phyloP scores from a whole-genome alignment of 92 coral and sea anemone genomes.

The Actinostola sp. region DNA sequence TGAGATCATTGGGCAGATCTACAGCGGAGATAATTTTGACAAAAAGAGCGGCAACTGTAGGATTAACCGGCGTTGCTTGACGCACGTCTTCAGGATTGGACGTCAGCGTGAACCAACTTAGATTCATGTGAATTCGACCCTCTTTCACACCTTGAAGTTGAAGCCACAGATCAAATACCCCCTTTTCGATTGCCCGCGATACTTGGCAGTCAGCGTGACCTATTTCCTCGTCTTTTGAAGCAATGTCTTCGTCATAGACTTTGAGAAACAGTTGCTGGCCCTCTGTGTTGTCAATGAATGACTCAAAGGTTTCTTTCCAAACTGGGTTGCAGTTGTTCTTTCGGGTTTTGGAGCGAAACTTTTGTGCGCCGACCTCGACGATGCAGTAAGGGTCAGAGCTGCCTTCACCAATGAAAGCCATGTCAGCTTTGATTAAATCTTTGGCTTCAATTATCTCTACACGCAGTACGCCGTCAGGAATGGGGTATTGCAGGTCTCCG shows the following conservation, averaged over 20 bases:
- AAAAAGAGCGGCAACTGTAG: conserved; percentile 77
- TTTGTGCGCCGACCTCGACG: conserved; percentile 90
- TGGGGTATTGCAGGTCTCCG: conserved; percentile 83
- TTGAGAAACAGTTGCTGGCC: conserved; percentile 76
- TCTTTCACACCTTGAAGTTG: conserved; percentile 80
- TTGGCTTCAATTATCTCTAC: conserved; percentile 78
- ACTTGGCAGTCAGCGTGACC: conserved; percentile 67
- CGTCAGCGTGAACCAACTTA: conserved; percentile 79
- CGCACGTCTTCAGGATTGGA: conserved; percentile 65
- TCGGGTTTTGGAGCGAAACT: conserved; percentile 80
- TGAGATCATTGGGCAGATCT: conserved; percentile 67
- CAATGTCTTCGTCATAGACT: conserved; percentile 78
- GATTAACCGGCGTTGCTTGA: conserved; percentile 58
- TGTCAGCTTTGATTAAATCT: conserved; percentile 74
- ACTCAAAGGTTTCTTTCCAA: conserved; percentile 87
- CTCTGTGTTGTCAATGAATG: conserved; percentile 88
- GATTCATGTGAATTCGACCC: conserved; percentile 72
- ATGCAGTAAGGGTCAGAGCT: conserved; percentile 83
- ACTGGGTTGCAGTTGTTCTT: conserved; percentile 72
- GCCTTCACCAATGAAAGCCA: conserved; percentile 66
- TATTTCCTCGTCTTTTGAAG: conserved; percentile 74
- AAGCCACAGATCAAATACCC: conserved; percentile 79
- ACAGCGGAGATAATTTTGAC: conserved; percentile 74
- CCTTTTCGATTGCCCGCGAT: conserved; percentile 63
- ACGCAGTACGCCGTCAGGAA: conserved; percentile 89